These are phyloP conservation scores for Cheirogaleus major DNA, from an alignment of 2,797 vertebrate species.

Conservation along the genomic window DNA sequence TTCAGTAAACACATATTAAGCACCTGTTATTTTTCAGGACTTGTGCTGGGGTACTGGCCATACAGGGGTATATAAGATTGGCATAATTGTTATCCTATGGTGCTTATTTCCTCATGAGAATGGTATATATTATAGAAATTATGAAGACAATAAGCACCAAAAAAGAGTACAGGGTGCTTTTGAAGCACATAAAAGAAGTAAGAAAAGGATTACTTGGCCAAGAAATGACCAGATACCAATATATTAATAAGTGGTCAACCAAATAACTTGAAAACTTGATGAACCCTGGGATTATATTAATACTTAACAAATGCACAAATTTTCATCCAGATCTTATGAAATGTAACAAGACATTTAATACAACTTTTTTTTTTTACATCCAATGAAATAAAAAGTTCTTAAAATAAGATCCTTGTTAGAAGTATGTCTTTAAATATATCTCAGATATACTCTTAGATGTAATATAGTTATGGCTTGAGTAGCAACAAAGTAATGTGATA, in stretches of 20 bases:
- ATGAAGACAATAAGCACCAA: neutral
- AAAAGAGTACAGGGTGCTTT: neutral
- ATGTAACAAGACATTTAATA: neutral
- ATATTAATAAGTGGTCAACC: neutral
- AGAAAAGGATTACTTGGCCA: neutral
- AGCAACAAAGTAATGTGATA: neutral
- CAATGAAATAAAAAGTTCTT: neutral
- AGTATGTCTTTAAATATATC: neutral
- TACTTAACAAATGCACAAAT: neutral
- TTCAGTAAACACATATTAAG: neutral
- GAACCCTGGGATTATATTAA: neutral
- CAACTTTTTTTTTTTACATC: neutral
- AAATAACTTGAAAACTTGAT: neutral
- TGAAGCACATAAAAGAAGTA: neutral
- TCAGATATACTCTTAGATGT: neutral
- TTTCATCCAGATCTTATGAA: neutral
- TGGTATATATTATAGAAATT: neutral
- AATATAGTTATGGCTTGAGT: neutral
- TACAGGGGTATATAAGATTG: neutral
- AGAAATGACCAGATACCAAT: neutral
- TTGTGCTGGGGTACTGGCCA: neutral
- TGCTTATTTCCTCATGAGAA: neutral
- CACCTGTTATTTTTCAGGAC: neutral
- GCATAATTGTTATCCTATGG: neutral
- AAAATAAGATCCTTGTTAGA: neutral